Evolutionary conservation across 2,113 vertebrate species (phyloP).

Genomic region (Alligator sinensis): DNA sequence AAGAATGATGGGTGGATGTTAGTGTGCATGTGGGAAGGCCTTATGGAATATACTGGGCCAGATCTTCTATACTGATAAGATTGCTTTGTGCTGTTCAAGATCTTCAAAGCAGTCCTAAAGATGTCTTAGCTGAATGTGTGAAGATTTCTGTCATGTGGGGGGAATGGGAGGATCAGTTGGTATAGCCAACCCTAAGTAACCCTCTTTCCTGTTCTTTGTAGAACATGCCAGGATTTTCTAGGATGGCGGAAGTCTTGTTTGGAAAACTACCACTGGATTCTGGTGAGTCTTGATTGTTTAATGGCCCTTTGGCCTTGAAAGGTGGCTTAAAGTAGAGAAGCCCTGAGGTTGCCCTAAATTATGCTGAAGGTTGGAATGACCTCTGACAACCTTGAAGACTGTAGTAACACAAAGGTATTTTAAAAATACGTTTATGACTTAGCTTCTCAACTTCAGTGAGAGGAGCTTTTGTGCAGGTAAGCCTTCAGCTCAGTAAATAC

Average conservation of each 20-base stretch:
- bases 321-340: background rate
- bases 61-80: background rate
- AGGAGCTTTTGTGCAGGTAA: background rate
- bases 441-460: too few species aligned
- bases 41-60: background rate
- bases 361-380: background rate
- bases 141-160: background rate
- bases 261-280: background rate
- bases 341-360: background rate
- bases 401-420: background rate
- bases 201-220: background rate
- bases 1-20: background rate
- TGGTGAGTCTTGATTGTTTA: background rate
- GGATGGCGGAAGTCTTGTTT: background rate
- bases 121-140: background rate
- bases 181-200: background rate
- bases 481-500: background rate
- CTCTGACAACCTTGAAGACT: background rate
- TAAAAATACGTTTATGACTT: background rate
- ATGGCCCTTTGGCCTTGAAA: background rate
- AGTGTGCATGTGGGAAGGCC: background rate
- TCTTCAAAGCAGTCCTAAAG: background rate
- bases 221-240: background rate
- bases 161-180: background rate
- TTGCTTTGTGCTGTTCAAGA: background rate